These are phyloP conservation scores for Clavelina lepadiformis DNA, from an alignment of 23 tunicate genomes.

Conservation along the genomic window DNA sequence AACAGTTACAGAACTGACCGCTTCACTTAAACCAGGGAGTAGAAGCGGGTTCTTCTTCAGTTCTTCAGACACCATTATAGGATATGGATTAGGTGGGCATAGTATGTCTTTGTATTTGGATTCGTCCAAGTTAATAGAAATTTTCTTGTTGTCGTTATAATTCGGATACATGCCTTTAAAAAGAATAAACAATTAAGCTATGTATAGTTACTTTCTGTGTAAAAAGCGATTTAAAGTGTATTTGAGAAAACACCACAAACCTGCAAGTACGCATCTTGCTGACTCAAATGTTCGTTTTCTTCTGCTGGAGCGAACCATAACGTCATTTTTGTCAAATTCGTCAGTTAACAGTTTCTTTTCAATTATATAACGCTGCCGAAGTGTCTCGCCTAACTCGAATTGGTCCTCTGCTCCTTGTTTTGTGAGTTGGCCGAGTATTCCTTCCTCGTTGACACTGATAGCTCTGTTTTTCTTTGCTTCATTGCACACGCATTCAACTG, in stretches of 20 bases:
- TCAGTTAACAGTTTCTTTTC: constrained; percentile 5
- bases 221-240: too few species aligned
- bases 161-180: background rate
- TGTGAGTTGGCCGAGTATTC: constrained; percentile 21
- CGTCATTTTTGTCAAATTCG: background rate
- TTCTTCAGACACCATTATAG: too few species aligned
- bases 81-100: too few species aligned
- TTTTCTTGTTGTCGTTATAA: background rate
- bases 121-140: too few species aligned
- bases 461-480: background rate
- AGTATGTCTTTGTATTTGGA: too few species aligned
- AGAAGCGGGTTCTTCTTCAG: too few species aligned
- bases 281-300: constrained; percentile 17
- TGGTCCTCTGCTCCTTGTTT: constrained; percentile 23
- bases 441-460: background rate
- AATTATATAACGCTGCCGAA: constrained; percentile 12
- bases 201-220: too few species aligned
- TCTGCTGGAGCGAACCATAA: constrained; percentile 10
- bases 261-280: constrained; percentile 29
- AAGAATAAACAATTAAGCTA: too few species aligned
- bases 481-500: background rate
- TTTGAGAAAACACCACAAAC: background rate
- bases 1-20: too few species aligned
- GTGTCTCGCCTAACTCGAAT: constrained; percentile 7
- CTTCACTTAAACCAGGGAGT: too few species aligned